Evolutionary conservation across 2,888 invertebrate species (phyloP), one percentile per base, ranked within the genome.

Genomic region (Cataglyphis livida): DNA sequence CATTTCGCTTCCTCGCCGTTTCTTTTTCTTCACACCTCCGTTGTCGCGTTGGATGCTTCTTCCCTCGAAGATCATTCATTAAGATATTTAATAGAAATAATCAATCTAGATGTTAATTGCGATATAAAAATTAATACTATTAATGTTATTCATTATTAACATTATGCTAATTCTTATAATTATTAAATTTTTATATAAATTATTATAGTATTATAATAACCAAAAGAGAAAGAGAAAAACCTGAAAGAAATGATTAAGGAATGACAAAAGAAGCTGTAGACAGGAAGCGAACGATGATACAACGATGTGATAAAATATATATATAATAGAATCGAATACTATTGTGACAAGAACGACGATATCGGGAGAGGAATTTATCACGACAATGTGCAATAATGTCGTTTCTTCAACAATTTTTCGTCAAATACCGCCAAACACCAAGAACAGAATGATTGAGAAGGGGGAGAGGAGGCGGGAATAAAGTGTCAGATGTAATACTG

Each of bases 321-420:
- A 87, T 75, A 79, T 86, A 88, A 86, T 84, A 91, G 88, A 90
- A 84, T 88, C 81, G 85, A 86, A 74, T 54, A 87, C n/a, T 70
- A 70, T 61, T 81, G 35, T 57, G 70, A 84, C 73, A 44, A 70
- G 32, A 10, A 57, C 18, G 81, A 71, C 64, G 73, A 86, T 81
- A 86, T 87, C 84, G 90, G 51, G n/a, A 85, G 82, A 82, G 85
- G 83, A 73, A 90, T 87, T 90, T 87, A 82, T 90, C 84, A 86
- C 89, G 87, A 87, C 89, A 90, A 84, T 84, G 86, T 61, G 85
- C 85, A 87, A 89, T 91, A 91, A 91, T 89, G 87, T 91, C 88
- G 84, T 87, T 87, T 74, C 84, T 84, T 71, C 82, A 83, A 64
- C 87, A 83, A 89, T 90, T 86, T 84, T 85, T 75, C 68, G 74